Conservation (phyloP, 2,113 vertebrate genomes). For the Suricata suricatta region DNA sequence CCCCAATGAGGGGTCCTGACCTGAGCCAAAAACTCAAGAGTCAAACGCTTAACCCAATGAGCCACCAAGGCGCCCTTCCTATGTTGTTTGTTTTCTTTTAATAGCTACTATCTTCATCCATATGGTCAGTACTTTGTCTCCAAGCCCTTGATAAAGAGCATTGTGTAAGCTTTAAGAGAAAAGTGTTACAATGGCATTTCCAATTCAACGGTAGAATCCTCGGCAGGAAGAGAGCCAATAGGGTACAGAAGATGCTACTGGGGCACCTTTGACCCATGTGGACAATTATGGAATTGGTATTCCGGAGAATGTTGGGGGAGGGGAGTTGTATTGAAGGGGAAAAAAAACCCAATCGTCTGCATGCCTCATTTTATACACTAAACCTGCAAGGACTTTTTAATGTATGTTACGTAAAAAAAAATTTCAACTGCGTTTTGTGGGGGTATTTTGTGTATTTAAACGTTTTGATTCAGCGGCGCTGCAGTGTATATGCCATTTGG, state of each 20-base stretch:
- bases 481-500: not conserved
- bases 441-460: not conserved
- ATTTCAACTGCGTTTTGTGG: not conserved
- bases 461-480: not conserved
- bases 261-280: not conserved
- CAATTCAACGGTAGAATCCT: not conserved
- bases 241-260: not conserved
- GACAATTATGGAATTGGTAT: not conserved
- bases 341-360: not conserved
- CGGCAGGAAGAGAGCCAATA: not conserved
- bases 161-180: not conserved
- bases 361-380: not conserved
- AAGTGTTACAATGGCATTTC: not conserved
- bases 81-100: not conserved
- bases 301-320: no score
- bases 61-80: not conserved
- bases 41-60: no score
- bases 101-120: not conserved
- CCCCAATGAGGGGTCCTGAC: no score
- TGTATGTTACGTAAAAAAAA: not conserved
- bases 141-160: not conserved
- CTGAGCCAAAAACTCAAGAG: no score
- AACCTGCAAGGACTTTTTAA: slow-evolving; percentile 12
- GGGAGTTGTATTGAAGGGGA: accelerated
- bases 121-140: not conserved